Percentiles rank a stretch among this genome's conserved stretches.
These are phyloP conservation scores for Melinopterus prodromus DNA, from an alignment of 2,888 invertebrate genomes.

Conservation along the genomic window DNA sequence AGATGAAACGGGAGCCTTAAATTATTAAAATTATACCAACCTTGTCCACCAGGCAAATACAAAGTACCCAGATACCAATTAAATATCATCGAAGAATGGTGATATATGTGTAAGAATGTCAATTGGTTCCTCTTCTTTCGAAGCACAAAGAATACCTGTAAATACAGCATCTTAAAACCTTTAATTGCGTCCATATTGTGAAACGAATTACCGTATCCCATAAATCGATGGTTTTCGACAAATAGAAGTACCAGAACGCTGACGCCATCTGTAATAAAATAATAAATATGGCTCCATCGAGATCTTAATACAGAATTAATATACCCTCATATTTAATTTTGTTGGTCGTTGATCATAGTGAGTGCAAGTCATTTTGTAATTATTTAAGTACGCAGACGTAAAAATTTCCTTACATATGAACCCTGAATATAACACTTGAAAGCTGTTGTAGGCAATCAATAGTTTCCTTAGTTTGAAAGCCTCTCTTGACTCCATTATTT, in stretches of 20 bases:
- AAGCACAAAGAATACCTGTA: constrained; percentile 82
- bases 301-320: constrained; percentile 42
- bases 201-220: constrained; percentile 78
- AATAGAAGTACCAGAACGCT: constrained; percentile 93
- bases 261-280: constrained; percentile 77
- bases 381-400: constrained; percentile 70
- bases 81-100: constrained; percentile 93
- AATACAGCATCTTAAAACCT: constrained; percentile 32
- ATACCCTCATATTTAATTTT: constrained; percentile 71
- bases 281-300: constrained; percentile 12
- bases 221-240: constrained; percentile 93
- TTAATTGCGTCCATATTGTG: not conserved
- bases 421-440: constrained; percentile 80
- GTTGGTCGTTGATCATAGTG: constrained; percentile 71
- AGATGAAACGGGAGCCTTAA: no score
- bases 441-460: constrained; percentile 83
- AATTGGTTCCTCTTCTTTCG: constrained; percentile 91
- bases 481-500: constrained; percentile 85
- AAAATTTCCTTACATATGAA: constrained; percentile 79
- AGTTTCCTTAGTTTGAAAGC: constrained; percentile 79
- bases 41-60: constrained; percentile 74
- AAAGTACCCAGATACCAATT: constrained; percentile 75
- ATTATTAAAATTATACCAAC: constrained; percentile 36
- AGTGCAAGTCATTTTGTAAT: constrained; percentile 74
- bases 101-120: constrained; percentile 89